phyloP scores from a whole-genome alignment of 2,113 vertebrate genomes.

The Muntiacus reevesi region DNA sequence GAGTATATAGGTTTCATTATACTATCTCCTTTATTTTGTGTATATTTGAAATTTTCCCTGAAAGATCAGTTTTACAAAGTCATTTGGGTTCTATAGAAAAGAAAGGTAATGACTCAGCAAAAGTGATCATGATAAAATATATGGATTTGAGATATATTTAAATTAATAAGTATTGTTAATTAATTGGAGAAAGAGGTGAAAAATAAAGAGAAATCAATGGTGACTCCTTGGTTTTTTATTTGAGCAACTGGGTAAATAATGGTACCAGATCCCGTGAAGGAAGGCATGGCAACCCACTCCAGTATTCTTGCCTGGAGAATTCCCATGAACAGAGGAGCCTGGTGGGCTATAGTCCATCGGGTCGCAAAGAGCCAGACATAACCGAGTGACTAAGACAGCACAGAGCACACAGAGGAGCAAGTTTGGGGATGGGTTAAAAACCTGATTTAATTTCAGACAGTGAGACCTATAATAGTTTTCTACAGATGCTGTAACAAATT shows the following conservation, averaged over 20 bases:
- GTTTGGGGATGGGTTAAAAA: background rate
- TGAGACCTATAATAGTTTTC: background rate
- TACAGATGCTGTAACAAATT: background rate
- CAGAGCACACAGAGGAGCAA: background rate
- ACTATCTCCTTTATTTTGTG: background rate
- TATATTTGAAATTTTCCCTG: background rate
- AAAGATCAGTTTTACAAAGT: background rate
- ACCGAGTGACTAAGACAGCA: accelerated
- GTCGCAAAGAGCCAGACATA: background rate
- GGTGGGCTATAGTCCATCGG: background rate
- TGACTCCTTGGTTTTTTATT: background rate
- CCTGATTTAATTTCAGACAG: background rate
- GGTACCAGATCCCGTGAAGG: accelerated
- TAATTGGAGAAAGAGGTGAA: background rate
- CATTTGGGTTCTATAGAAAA: background rate
- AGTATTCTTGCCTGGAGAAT: background rate
- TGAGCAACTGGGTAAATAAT: background rate
- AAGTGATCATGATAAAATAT: background rate
- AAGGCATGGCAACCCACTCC: background rate
- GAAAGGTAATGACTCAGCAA: background rate
- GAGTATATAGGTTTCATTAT: background rate
- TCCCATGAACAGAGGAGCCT: background rate
- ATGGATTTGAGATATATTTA: background rate
- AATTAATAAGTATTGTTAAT: background rate
- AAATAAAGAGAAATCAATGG: background rate